Evolutionary conservation across 2,797 vertebrate genomes (phyloP), one percentile per base, ranked within the genome.

Genomic region (Melanotaenia pygmaea): DNA sequence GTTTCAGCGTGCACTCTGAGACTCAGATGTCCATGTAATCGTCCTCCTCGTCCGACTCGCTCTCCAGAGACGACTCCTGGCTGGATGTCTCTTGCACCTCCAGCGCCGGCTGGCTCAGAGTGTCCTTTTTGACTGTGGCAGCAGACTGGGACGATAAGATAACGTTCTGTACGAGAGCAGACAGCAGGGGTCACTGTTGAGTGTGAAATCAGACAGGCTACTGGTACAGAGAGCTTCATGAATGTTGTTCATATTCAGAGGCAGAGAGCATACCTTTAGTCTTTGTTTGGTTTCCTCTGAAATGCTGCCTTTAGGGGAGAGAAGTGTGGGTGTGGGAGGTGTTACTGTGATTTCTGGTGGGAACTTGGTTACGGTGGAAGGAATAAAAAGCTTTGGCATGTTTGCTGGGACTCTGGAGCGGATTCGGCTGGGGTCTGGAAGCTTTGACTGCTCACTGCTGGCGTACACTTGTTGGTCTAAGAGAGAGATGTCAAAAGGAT

Each of bases 341-440:
- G 98, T 99, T 78, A 99, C 97, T 3, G 98, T 99, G 95, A 99
- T 99, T 91, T 99, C 98, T 2, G 98, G 98, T 6, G 98, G 98
- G 90, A 98, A 99, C 94, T 98, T 99, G 88, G 96, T 93, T 76
- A 96, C 88, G 4, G 96, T 94, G 35, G 97, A 96, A 54, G 98
- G 98, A 90, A 99, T 99, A 92, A 97, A 95, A 90, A 99, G 95
- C 94, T 99, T 99, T 94, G 98, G 98, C 97, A 99, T 96, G 93
- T 90, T 96, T 86, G 97, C 94, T 18, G 97, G 96, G 73, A 96
- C 87, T 4, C 96, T 95, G 70, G 96, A 94, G 83, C 97, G 97
- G 83, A 95, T 95, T 47, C 96, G 93, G 87, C 89, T 91, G 69
- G 94, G 86, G 88, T 99, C 97, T 70, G 83, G 76, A 84, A 93